Base-by-base conservation (phyloP, 2,113 vertebrate species). In the Pseudorectes ferrugineus region DNA sequence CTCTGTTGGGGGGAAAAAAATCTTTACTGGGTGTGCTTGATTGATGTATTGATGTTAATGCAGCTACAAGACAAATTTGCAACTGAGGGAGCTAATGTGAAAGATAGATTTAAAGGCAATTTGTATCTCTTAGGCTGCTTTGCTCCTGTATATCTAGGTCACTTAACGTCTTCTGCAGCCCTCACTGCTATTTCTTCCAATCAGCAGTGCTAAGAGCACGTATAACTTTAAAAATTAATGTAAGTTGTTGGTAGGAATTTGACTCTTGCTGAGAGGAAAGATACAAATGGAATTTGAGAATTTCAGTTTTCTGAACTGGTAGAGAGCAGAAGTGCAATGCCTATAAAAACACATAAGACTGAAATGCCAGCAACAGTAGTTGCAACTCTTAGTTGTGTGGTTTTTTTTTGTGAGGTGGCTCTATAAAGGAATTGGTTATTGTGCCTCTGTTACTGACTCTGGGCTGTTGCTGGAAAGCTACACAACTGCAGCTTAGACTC, bases 171-270 rank as follows among this genome's bases (percentile, higher is more conserved):
- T 63, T 84, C 75, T 67, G 79, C 80, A 94, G 9, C 80, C 76
- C 75, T 92, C 31, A 5, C 65, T 95, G 83, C 59, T 86, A 0
- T 52, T 84, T 78, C 89, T 93, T 93, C 86, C 92, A 96, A 91
- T 95, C 91, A 97, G 76, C 83, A 72, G 65, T 0, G 0, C 51
- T 71, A 86, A 93, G 51, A 94, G 89, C 79, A 88, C 49, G 43
- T 87, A 71, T 63, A 77, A 87, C 83, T 95, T 97, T 87, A 95
- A 97, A 97, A 95, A 94, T 96, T 96, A 75, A 96, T 96, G 83
- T 75, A 59, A 92, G 68, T 68, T 52, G 65, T 95, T 93, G 95
- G 63, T 88, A 90, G 55, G 55, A 89, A 84, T 91, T 84, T 81
- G 71, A 88, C 63, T 91, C 79, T 80, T 81, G 61, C 79, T 93